phyloP scores from a whole-genome alignment of 2,888 invertebrate species.

The Suillia variegata region DNA sequence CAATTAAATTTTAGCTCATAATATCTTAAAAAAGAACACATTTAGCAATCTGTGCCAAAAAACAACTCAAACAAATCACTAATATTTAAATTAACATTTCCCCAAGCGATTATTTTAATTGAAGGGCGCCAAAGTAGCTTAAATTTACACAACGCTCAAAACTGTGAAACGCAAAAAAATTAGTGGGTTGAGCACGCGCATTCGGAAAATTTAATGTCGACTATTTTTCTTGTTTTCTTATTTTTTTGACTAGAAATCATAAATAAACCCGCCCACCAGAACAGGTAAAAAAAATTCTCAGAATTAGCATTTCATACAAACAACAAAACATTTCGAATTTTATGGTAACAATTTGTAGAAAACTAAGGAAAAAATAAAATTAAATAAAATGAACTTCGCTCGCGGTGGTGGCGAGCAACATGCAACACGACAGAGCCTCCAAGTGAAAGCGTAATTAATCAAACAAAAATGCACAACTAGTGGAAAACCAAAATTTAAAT shows the following conservation, averaged over 20 bases:
- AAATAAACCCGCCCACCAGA: too few relatives aligned
- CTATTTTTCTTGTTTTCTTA: constrained; percentile 32
- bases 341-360: constrained; percentile 45
- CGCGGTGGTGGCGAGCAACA: constrained; percentile 17
- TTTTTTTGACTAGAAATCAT: too few relatives aligned
- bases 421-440: constrained; percentile 37
- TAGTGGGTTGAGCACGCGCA: constrained; percentile 3
- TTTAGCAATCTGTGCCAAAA: too few relatives aligned
- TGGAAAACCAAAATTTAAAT: too few relatives aligned
- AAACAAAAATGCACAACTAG: constrained; percentile 13
- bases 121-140: constrained; percentile 15
- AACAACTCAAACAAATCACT: too few relatives aligned
- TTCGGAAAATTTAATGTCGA: constrained; percentile 33
- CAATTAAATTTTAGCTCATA: too few relatives aligned
- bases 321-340: constrained; percentile 44
- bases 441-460: constrained; percentile 38
- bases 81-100: constrained; percentile 56
- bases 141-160: not conserved
- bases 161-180: not conserved
- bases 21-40: too few relatives aligned
- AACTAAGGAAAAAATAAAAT: not conserved
- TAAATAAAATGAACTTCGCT: not conserved
- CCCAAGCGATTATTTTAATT: constrained; percentile 50
- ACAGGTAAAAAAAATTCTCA: constrained; percentile 41
- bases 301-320: constrained; percentile 51